These are phyloP conservation scores for Eurois occulta DNA, from an alignment of 2,888 invertebrate genomes.

Conservation along the genomic window DNA sequence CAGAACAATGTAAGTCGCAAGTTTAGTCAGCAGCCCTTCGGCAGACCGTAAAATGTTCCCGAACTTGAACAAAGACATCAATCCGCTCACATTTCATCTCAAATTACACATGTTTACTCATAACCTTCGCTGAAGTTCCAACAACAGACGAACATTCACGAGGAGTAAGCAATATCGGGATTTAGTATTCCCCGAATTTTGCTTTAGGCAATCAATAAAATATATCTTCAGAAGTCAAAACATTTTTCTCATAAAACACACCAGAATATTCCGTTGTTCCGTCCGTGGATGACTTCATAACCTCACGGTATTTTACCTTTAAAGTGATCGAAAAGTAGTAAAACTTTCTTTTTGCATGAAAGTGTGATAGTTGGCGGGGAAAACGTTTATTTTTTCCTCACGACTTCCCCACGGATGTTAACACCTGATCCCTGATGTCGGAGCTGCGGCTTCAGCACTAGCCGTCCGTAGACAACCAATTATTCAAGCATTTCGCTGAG, in stretches of 20 bases:
- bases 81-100: constrained; percentile 88
- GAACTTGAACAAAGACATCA: constrained; percentile 89
- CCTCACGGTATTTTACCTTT: constrained; percentile 50
- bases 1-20: constrained; percentile 80
- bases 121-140: constrained; percentile 75
- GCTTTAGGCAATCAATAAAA: constrained; percentile 78
- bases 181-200: constrained; percentile 78
- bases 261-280: constrained; percentile 50
- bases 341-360: constrained; percentile 71
- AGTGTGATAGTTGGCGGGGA: constrained; percentile 63
- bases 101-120: constrained; percentile 85
- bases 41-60: constrained; percentile 81
- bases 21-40: constrained; percentile 85
- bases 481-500: constrained; percentile 85
- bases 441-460: constrained; percentile 72
- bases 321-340: constrained; percentile 55
- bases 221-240: constrained; percentile 48
- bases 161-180: constrained; percentile 73
- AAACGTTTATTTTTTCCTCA: constrained; percentile 75
- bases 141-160: constrained; percentile 71
- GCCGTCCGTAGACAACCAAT: constrained; percentile 86
- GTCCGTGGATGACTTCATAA: constrained; percentile 66
- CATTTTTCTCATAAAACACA: constrained; percentile 51
- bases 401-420: constrained; percentile 84
- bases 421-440: constrained; percentile 83